Percentiles rank a stretch among this genome's conserved stretches.
These are phyloP conservation scores for Drosophila santomea DNA, from an alignment of 1,140 invertebrate species.

Conservation along the genomic window DNA sequence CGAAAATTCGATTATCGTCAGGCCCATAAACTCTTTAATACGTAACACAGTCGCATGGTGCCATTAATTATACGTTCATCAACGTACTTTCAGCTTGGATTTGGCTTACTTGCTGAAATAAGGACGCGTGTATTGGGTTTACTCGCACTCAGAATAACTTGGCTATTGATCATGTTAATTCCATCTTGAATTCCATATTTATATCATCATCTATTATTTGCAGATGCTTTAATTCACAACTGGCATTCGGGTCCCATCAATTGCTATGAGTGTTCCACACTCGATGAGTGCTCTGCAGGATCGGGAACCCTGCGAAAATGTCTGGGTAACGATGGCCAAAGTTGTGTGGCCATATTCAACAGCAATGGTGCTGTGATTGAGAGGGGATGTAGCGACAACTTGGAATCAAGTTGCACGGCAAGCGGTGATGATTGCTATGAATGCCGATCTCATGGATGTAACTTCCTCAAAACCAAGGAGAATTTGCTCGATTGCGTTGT, in stretches of 20 bases:
- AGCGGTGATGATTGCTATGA: conserved; percentile 52
- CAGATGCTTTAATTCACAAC: conserved; percentile 59
- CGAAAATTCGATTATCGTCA: conserved; percentile 39
- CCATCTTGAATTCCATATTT: too few relatives aligned
- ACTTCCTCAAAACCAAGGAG: conserved; percentile 38
- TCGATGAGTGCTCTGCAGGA: conserved; percentile 43
- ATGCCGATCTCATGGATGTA: conserved; percentile 74
- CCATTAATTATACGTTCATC: neutral
- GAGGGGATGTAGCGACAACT: conserved; percentile 72
- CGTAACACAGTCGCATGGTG: conserved; percentile 24
- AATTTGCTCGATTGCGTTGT: conserved; percentile 57
- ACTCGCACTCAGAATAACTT: neutral
- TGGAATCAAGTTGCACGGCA: conserved; percentile 25
- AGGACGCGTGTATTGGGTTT: neutral
- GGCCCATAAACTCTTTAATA: conserved; percentile 25
- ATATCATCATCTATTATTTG: neutral
- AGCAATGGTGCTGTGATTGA: conserved; percentile 46
- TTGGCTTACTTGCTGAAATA: neutral
- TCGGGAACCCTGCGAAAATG: conserved; percentile 57
- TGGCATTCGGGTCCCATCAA: conserved; percentile 73
- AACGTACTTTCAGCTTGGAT: neutral
- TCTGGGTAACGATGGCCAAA: conserved; percentile 56
- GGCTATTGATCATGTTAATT: too few relatives aligned
- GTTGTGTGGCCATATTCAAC: conserved; percentile 62
- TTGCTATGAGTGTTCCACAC: conserved; percentile 58